These are phyloP conservation scores for Stegodyphus mimosarum DNA, from an alignment of 1,140 invertebrate genomes.

Conservation along the genomic window DNA sequence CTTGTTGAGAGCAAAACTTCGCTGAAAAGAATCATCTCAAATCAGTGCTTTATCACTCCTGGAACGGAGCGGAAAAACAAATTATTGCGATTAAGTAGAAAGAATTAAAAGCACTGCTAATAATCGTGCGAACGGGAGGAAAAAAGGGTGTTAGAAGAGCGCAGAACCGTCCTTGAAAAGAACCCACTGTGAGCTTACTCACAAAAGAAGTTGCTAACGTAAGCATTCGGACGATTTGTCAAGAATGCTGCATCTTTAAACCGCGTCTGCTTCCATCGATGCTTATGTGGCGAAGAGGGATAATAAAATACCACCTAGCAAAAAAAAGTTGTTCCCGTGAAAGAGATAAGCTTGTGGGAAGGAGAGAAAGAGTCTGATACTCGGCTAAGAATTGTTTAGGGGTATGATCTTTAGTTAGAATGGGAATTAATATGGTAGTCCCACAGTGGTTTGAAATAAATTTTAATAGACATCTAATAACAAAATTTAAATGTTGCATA, in stretches of 20 bases:
- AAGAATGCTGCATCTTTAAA: conserved; percentile 57
- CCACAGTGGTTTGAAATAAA: too few species aligned
- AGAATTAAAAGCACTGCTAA: conserved; percentile 45
- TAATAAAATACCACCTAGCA: conserved; percentile 1
- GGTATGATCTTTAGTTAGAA: too few species aligned
- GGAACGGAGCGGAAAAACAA: conserved; percentile 43
- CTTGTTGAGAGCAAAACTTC: too few species aligned
- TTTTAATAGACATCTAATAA: too few species aligned
- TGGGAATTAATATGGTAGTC: too few species aligned
- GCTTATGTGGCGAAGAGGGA: neutral
- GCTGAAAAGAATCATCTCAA: neutral
- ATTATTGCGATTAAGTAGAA: conserved; percentile 57
- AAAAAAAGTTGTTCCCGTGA: neutral
- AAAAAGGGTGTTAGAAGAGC: neutral
- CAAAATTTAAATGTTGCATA: too few species aligned
- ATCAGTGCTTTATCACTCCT: conserved; percentile 38
- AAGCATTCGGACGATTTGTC: conserved; percentile 41
- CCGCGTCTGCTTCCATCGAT: neutral
- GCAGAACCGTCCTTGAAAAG: conserved; percentile 22
- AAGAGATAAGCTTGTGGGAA: neutral
- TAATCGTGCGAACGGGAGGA: conserved; percentile 31
- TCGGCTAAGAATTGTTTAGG: neutral
- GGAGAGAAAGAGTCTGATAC: neutral
- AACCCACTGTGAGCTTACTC: conserved; percentile 4
- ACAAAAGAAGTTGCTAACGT: conserved; percentile 32